Conservation (phyloP, 2,888 invertebrate genomes). For the Caenorhabditis becei region DNA sequence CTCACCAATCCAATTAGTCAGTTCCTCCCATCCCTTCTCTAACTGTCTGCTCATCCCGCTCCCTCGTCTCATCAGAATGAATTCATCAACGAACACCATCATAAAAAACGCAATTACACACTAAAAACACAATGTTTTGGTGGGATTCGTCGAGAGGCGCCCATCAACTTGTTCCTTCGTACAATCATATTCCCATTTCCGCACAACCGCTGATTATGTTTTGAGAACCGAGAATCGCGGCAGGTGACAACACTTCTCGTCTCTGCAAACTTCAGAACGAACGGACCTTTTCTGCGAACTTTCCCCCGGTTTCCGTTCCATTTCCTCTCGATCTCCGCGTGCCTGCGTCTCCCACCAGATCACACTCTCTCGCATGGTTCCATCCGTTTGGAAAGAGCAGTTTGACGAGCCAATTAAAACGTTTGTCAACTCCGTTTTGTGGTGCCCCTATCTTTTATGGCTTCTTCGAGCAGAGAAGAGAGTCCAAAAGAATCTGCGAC, state of each 20-base stretch:
- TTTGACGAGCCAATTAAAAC: conserved; percentile 53
- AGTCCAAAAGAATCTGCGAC: not conserved
- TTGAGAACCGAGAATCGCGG: conserved; percentile 10
- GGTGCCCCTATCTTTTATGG: conserved; percentile 5
- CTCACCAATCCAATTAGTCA: not conserved
- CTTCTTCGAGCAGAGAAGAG: no score
- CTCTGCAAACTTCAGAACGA: no score
- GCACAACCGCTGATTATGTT: conserved; percentile 26
- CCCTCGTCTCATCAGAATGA: conserved; percentile 14
- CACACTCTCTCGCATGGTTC: conserved; percentile 17
- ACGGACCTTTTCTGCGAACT: not conserved
- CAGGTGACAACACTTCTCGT: not conserved
- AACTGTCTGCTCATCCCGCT: conserved; percentile 1
- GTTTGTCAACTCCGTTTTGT: conserved; percentile 26
- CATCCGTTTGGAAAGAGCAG: conserved; percentile 4
- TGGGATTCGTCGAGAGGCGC: not conserved
- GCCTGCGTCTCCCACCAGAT: conserved; percentile 3
- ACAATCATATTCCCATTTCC: conserved; percentile 40
- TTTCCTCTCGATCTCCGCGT: conserved; percentile 20
- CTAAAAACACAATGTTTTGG: conserved; percentile 33
- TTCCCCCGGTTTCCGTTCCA: conserved; percentile 33
- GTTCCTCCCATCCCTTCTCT: conserved; percentile 15
- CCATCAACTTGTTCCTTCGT: conserved; percentile 2
- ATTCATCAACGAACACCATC: conserved; percentile 40
- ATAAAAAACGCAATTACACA: conserved; percentile 51